Percentiles rank a stretch among this genome's conserved stretches.
phyloP scores from a whole-genome alignment of 2,888 invertebrate genomes.

The Euzetes globulus region DNA sequence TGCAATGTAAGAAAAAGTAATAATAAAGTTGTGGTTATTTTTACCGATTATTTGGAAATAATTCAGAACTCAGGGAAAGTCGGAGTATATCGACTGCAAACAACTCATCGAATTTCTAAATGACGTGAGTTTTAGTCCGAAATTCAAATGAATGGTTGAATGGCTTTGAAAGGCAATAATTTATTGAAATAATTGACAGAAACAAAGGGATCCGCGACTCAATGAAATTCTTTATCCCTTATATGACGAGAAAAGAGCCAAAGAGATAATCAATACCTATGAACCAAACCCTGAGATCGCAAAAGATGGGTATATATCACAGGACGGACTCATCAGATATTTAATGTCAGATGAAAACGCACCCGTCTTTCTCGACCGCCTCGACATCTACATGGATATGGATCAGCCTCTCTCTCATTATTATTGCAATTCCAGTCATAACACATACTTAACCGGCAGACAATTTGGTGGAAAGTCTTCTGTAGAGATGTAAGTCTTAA shows the following conservation, averaged over 20 bases:
- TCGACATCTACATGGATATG: conserved; percentile 88
- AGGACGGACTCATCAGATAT: conserved; percentile 75
- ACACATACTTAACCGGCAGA: conserved; percentile 84
- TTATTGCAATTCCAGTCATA: conserved; percentile 97
- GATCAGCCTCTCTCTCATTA: conserved; percentile 96
- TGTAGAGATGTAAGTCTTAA: conserved; percentile 37
- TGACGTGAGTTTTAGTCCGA: conserved; percentile 52
- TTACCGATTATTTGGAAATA: conserved; percentile 21
- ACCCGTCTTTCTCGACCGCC: conserved; percentile 94
- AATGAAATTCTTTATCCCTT: conserved; percentile 98
- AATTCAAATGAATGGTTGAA: not conserved
- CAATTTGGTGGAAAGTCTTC: conserved; percentile 84
- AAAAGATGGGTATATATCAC: conserved; percentile 51
- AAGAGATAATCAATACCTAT: conserved; percentile 86
- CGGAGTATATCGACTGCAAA: conserved; percentile 72
- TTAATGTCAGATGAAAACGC: conserved; percentile 99
- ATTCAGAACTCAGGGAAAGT: conserved; percentile 76
- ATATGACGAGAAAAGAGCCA: conserved; percentile 85
- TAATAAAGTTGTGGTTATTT: not conserved
- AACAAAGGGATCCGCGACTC: conserved; percentile 92
- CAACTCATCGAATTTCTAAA: conserved; percentile 89
- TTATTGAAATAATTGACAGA: conserved; percentile 49
- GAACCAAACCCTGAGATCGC: conserved; percentile 72
- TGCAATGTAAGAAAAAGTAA: conserved; percentile 73
- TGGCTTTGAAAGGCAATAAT: too few relatives aligned